Base-by-base conservation (phyloP, 2,888 invertebrate genomes). In the Zeuzera pyrina region DNA sequence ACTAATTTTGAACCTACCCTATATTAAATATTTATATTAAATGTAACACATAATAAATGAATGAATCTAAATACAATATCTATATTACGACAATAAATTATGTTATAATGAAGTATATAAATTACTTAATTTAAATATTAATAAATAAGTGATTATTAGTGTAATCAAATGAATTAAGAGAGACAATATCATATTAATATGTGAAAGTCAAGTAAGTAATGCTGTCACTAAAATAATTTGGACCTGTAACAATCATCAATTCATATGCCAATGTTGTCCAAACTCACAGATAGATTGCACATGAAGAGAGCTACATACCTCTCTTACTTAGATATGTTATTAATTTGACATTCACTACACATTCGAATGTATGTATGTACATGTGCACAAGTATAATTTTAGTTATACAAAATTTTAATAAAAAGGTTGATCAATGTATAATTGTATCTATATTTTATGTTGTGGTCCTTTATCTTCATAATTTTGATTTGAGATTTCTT, bases 61-160 rank as follows among this genome's bases (percentile, higher is more conserved):
- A 81, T 73, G 79, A 81, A 66, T 74, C 78, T 79, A 78, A n/a
- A n/a, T 69, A 69, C 50, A 49, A 53, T 63, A 61, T 64, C 74
- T 77, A 74, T 71, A 76, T 74, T 77, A 78, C 61, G 62, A 69
- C 58, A 77, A 78, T 79, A 78, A 81, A 81, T 78, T 76, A 79
- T 74, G 68, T 66, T 65, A 69, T 58, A 54, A 64, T 69, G 60
- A 71, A 69, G n/a, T n/a, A 71, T 69, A 78, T 73, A 76, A 69
- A 59, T 78, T 78, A 81, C 78, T 77, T 79, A 79, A 74, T 73
- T 74, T 57, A 78, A 73, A 72, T 72, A 79, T 72, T 72, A 79
- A 81, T 81, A 81, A 81, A 79, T 81, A 81, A n/a, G 73, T 62
- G 55, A 47, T 53, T 73, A 79, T 77, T 78, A 81, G n/a, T 69